phyloP scores from a whole-genome alignment of 2,888 invertebrate species.

The Alviniconcha strummeri region DNA sequence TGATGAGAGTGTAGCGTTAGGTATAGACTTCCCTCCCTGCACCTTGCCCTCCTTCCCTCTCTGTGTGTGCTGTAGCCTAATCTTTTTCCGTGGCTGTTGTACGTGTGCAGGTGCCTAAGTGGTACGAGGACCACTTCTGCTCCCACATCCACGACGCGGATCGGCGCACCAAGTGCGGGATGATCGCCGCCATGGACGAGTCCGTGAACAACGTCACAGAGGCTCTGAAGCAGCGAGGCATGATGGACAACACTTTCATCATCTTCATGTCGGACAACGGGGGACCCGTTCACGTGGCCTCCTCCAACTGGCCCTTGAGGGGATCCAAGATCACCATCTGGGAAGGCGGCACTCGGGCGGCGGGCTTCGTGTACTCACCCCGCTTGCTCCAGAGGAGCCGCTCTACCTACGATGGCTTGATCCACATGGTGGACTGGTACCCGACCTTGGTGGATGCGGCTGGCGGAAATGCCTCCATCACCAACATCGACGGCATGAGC shows the following conservation, averaged over 20 bases:
- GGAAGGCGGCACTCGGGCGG: not conserved
- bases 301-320: not conserved
- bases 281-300: slow-evolving; percentile 56
- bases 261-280: slow-evolving; percentile 47
- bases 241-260: slow-evolving; percentile 22
- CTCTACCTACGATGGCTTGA: not conserved
- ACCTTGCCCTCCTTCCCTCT: too few species aligned
- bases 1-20: too few species aligned
- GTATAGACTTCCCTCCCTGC: too few species aligned
- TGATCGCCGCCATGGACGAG: slow-evolving; percentile 29
- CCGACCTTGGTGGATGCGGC: slow-evolving; percentile 26
- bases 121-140: slow-evolving; percentile 15
- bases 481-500: slow-evolving; percentile 28
- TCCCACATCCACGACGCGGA: not conserved
- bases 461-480: not conserved
- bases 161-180: slow-evolving; percentile 77
- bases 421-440: not conserved
- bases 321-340: not conserved
- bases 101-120: slow-evolving; percentile 43
- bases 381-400: not conserved
- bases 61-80: too few species aligned
- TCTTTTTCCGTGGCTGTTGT: too few species aligned
- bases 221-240: not conserved
- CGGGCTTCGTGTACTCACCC: not conserved
- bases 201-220: slow-evolving; percentile 11